Evolutionary conservation across 2,113 vertebrate genomes (phyloP), one percentile per base, ranked within the genome.

Genomic region (Caloenas nicobarica): DNA sequence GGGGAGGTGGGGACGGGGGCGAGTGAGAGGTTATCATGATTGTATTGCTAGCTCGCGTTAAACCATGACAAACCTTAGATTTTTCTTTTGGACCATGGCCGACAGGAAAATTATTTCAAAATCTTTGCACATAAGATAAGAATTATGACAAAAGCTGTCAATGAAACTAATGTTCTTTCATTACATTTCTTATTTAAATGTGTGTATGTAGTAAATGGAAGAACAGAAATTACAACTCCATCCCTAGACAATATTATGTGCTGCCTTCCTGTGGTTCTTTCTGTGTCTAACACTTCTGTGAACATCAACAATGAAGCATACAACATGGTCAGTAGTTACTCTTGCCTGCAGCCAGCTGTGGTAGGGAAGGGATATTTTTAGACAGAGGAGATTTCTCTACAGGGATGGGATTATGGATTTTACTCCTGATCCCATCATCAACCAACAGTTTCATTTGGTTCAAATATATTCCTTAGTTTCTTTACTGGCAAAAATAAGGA

Each of bases 161-260:
- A 33, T 68, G 51, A 48, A 62, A 60, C 38, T 81, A 66, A 26
- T 71, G 10, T 6, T 61, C 3, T 89, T 91, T 82, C 62, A 69
- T 64, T 64, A 24, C 61, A 80, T 80, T 82, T 82, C 48, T 69
- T 89, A 72, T 94, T 91, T 89, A 71, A 86, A 72, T 87, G 10
- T 44, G 58, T 88, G 12, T 44, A 62, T 83, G 46, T 69, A 81
- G 71, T n/a, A 94, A 94, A 74, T 46, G 46, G 26, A 78, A 81
- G 16, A 95, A 60, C 50, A 92, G 54, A 94, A 86, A 90, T 81
- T 88, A 73, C 71, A 51, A 14, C 34, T 69, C 36, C 33, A 11
- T 90, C 86, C 60, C 79, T n/a, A 70, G 79, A 80, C 62, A 80
- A 83, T 64, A 62, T 65, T 73, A 79, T 87, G 73, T 96, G 73